A percentile compares a stretch with the other conserved stretches of the same genome.
Evolutionary conservation across 2,113 vertebrate species (phyloP).

Genomic region (Crypturellus undulatus): DNA sequence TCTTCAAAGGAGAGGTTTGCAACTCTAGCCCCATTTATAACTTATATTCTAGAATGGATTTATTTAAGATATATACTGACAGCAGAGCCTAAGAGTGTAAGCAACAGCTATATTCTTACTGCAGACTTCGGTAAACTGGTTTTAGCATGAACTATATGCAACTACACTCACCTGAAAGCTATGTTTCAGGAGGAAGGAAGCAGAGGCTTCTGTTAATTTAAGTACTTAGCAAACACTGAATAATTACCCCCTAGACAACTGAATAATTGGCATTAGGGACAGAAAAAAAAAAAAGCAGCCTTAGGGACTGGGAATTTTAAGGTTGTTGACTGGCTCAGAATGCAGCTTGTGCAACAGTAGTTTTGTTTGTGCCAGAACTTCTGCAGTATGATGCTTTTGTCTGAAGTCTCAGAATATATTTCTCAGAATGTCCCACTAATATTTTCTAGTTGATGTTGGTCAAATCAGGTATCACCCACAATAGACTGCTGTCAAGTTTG

Average conservation of each 20-base stretch:
- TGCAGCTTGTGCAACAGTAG: not conserved
- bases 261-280: not conserved
- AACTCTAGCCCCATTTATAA: not conserved
- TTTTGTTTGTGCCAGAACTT: not conserved
- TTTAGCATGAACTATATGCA: not conserved
- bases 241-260: not conserved
- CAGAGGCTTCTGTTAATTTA: not conserved
- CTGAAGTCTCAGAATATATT: not conserved
- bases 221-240: not conserved
- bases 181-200: not conserved
- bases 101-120: not conserved
- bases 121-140: not conserved
- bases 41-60: not conserved
- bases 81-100: not conserved
- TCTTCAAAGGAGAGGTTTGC: not conserved
- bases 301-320: not conserved
- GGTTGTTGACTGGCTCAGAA: slow-evolving; percentile 5
- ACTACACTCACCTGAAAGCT: not conserved
- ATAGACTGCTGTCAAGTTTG: not conserved
- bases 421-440: slow-evolving; percentile 2
- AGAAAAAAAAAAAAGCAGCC: not conserved
- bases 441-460: not conserved
- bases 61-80: not conserved
- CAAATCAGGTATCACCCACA: slow-evolving; percentile 14
- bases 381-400: not conserved